Percentiles rank a stretch among this genome's conserved stretches.
Conservation (phyloP, 1,140 invertebrate species). For the Heliconius melpomene region DNA sequence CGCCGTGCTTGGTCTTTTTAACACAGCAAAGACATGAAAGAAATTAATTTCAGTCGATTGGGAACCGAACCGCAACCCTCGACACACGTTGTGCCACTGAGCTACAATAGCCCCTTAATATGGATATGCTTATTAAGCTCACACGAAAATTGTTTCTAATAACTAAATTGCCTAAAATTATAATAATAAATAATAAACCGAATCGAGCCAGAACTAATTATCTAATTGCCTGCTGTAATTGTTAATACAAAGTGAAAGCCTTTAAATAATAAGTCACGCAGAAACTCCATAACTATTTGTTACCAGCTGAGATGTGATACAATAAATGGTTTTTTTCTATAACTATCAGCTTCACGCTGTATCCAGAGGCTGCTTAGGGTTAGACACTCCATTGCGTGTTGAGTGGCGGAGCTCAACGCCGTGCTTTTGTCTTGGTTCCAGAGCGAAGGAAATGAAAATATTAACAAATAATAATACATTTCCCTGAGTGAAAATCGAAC, state of each 20-base stretch:
- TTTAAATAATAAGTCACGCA: not conserved
- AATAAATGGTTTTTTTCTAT: not conserved
- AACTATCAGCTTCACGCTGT: too few species aligned
- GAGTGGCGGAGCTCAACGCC: too few species aligned
- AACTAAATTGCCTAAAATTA: constrained; percentile 2
- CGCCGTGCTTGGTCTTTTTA: too few species aligned
- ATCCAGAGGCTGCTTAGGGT: too few species aligned
- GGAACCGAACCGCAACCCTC: not conserved
- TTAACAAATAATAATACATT: too few species aligned
- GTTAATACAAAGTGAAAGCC: not conserved
- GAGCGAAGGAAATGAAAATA: too few species aligned
- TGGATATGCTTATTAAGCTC: not conserved
- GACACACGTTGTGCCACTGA: too few species aligned
- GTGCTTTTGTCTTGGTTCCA: too few species aligned
- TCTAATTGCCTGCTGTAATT: constrained; percentile 1
- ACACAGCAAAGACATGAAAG: too few species aligned
- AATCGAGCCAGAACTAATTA: not conserved
- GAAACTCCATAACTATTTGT: not conserved
- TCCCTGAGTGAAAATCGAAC: too few species aligned
- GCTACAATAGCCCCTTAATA: too few species aligned
- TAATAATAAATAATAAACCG: constrained; percentile 1
- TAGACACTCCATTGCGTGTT: too few species aligned
- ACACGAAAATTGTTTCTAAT: not conserved
- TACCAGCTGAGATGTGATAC: not conserved
- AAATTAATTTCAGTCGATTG: not conserved